Base-by-base conservation (phyloP, 2,113 vertebrate genomes). In the Vulpes lagopus region DNA sequence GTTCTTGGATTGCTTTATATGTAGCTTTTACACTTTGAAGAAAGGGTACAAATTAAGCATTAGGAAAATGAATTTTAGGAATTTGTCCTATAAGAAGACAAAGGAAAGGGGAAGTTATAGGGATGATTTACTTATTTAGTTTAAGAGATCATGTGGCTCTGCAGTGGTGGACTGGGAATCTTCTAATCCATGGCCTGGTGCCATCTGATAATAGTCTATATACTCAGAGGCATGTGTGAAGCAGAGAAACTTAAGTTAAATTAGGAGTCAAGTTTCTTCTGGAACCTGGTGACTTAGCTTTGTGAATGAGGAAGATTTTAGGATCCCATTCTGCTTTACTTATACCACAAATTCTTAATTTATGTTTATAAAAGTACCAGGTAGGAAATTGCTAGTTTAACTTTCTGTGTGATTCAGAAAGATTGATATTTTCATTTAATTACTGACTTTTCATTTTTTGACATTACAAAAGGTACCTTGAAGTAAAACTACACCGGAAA, bases 331-430 rank as follows among this genome's bases (percentile, higher is more conserved):
- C 53, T 67, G 38, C 38, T 87, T 91, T 76, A 49, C 65, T 90
- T 95, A 2, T 76, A 86, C 30, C 23, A 85, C 43, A 84, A 20
- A 57, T 59, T 65, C 38, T 84, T 80, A 80, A 79, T 81, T 93
- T 11, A 49, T 25, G 12, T 86, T 79, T 89, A 60, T 69, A 85
- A 93, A 95, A 92, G n/a, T 73, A 43, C 27, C 64, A n/a, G 43
- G 57, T 55, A 80, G 53, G 30, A 62, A 27, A 43, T 57, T 64
- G 86, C n/a, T 71, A 73, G 9, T 11, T 86, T 93, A 82, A n/a
- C 14, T 64, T 78, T 55, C 2, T 82, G 15, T 90, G 60, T 96
- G 59, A 91, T 82, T 89, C 32, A 82, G 64, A 89, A 95, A 85
- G 74, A 17, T 76, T 96, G 59, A 16, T 64, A 51, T 71, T 74